Percentiles rank a stretch among this genome's conserved stretches.
phyloP scores from a whole-genome alignment of 2,113 vertebrate genomes.

The Entomyzon cyanotis region DNA sequence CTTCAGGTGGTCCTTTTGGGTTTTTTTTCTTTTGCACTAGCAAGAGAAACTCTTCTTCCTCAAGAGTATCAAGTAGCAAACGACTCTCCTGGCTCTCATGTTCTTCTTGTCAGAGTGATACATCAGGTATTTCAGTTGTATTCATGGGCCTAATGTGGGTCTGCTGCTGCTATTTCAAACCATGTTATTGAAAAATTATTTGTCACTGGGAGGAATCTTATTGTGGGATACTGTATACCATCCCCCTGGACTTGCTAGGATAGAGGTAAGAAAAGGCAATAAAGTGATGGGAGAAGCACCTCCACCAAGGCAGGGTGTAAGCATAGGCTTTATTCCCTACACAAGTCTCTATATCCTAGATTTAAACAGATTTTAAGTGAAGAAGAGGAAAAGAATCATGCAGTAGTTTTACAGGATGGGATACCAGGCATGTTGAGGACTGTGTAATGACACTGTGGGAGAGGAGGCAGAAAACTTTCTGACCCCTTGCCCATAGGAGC shows the following conservation, averaged over 20 bases:
- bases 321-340: not conserved
- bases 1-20: not conserved
- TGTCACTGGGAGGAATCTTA: not conserved
- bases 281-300: not conserved
- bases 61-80: not conserved
- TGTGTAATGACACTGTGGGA: not conserved
- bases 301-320: not conserved
- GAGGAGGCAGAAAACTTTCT: not conserved
- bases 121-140: not conserved
- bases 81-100: fast-evolving
- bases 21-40: not conserved
- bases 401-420: not conserved
- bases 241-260: not conserved
- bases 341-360: not conserved
- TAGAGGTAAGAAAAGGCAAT: not conserved
- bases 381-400: not conserved
- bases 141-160: not conserved
- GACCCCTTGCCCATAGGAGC: fast-evolving
- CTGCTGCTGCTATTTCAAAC: not conserved
- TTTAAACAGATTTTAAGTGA: not conserved
- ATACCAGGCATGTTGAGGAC: not conserved
- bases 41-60: not conserved
- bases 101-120: not conserved
- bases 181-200: not conserved
- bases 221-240: not conserved